phyloP scores from a whole-genome alignment of 2,888 invertebrate genomes.

The Chesias legatella region DNA sequence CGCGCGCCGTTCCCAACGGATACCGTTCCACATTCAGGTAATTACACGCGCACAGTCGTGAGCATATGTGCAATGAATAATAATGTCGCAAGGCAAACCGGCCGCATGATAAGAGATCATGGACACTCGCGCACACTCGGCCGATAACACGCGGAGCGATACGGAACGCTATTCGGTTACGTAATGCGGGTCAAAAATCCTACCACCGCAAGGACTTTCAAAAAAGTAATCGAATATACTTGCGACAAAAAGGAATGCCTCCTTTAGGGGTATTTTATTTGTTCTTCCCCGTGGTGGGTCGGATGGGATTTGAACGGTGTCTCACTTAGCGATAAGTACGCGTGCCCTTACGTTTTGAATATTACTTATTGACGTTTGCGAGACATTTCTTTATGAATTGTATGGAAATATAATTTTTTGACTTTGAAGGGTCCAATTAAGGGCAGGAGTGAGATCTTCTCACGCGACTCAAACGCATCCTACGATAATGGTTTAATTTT shows the following conservation, averaged over 20 bases:
- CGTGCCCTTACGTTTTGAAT: too few relatives aligned
- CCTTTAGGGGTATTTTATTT: too few relatives aligned
- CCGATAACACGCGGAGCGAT: slow-evolving; percentile 22
- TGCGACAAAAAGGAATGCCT: too few relatives aligned
- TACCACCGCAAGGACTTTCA: background rate
- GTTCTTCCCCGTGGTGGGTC: too few relatives aligned
- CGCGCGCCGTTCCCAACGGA: slow-evolving; percentile 12
- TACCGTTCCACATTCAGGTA: slow-evolving; percentile 31
- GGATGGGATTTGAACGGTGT: too few relatives aligned
- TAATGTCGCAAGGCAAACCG: slow-evolving; percentile 53
- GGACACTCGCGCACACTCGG: slow-evolving; percentile 38
- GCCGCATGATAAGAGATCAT: slow-evolving; percentile 53
- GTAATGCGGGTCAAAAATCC: slow-evolving; percentile 26
- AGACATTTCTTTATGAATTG: too few relatives aligned
- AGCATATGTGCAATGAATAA: slow-evolving; percentile 40
- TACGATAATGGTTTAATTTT: slow-evolving; percentile 34
- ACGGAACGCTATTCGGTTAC: slow-evolving; percentile 35
- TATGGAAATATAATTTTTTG: too few relatives aligned
- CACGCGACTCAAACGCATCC: slow-evolving; percentile 34
- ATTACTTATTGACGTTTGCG: too few relatives aligned
- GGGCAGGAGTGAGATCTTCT: slow-evolving; percentile 35
- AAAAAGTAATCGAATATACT: too few relatives aligned
- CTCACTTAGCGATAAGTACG: too few relatives aligned
- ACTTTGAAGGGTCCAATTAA: slow-evolving; percentile 41
- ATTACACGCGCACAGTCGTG: slow-evolving; percentile 35